Conservation (phyloP, 2,888 invertebrate genomes). For the Yponomeuta cagnagella region DNA sequence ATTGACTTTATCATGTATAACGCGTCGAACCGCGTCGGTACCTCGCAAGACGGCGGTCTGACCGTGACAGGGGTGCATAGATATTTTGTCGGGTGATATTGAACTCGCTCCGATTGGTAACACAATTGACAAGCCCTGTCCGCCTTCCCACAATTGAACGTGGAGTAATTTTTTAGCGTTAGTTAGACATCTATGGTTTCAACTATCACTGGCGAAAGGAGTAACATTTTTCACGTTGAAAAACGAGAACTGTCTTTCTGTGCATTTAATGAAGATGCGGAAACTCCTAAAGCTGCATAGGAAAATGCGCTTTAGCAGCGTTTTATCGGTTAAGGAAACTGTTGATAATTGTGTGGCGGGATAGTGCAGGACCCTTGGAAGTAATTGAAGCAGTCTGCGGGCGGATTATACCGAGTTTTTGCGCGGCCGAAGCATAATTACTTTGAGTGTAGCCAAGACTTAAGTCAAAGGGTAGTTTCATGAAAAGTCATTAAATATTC, state of each 20-base stretch:
- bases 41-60: too few relatives aligned
- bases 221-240: background rate
- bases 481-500: conserved; percentile 43
- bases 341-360: conserved; percentile 9
- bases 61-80: too few relatives aligned
- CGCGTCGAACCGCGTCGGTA: too few relatives aligned
- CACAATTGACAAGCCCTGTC: too few relatives aligned
- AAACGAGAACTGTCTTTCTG: background rate
- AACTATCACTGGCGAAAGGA: background rate
- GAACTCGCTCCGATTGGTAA: too few relatives aligned
- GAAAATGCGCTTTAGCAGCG: conserved; percentile 7
- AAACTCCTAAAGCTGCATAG: conserved; percentile 1
- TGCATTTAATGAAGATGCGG: background rate
- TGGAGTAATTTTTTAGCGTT: too few relatives aligned
- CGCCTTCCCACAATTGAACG: too few relatives aligned
- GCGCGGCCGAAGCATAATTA: conserved; percentile 41
- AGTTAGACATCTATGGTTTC: too few relatives aligned
- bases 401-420: conserved; percentile 50
- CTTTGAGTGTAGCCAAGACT: conserved; percentile 36
- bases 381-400: conserved; percentile 45
- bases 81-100: too few relatives aligned
- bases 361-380: conserved; percentile 24
- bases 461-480: conserved; percentile 40
- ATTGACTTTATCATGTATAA: too few relatives aligned
- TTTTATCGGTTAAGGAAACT: background rate